Evolutionary conservation across 2,113 vertebrate species (phyloP), one percentile per base, ranked within the genome.

Genomic region (Ochotona curzoniae): DNA sequence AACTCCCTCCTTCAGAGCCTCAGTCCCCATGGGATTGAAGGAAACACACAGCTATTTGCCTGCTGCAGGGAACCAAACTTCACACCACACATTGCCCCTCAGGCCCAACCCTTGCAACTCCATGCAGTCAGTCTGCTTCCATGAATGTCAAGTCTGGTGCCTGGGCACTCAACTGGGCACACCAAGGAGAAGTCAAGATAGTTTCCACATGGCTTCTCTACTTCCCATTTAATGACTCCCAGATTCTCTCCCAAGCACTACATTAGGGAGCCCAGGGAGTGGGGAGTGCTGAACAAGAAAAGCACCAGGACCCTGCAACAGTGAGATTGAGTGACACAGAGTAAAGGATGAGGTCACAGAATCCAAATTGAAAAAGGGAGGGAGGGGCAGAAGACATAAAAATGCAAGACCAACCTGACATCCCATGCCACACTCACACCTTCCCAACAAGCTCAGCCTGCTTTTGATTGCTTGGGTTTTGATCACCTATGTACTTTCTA

Each of bases 1-100:
- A 3, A 25, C 8, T 10, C 17, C 25, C 23, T 61, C 32, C 38
- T 14, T 64, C 47, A 32, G 38, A 67, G 23, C 49, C 54, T 81
- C 44, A 15, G 17, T 63, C 94, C 67, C 83, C 71, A 63, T 32
- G 20, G 51, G 89, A 91, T 74, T 86, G 80, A 75, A 94, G 71
- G 61, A 86, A 90, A 79, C n/a, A 61, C 76, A 71, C 20, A 74
- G 73, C 47, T 80, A 90, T 90, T 75, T 87, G 61, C 86, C 93
- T 86, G 75, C 25, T 38, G n/a, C 9, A 66, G n/a, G 20, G 54
- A 57, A 12, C 12, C 54, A 57, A 18, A 57, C 20, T 26, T 13
- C 13, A 3, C 1, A 5, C 49, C n/a, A 20, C 15, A 70, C 66
- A 70, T n/a, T 49, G 47, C 89, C 86, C 28, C 2, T 5, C 2